Conservation (phyloP, 2,888 invertebrate genomes). For the Macaria notata region DNA sequence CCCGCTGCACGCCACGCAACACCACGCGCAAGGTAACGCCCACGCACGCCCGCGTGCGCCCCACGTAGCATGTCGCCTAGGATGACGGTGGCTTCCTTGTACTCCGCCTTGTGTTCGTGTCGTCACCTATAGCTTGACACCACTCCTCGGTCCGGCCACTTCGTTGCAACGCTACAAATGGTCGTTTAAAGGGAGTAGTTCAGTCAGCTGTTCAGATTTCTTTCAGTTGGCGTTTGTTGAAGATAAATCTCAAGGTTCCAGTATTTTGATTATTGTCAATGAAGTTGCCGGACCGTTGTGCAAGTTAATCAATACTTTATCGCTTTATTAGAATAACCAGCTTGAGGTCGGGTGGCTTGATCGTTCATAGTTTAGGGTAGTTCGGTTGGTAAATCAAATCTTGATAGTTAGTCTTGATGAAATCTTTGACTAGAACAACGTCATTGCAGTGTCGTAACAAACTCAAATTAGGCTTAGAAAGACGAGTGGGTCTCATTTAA, state of each 20-base stretch:
- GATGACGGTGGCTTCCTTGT: conserved; percentile 10
- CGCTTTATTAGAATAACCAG: conserved; percentile 1
- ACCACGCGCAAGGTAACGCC: conserved; percentile 55
- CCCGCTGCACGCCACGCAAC: conserved; percentile 58
- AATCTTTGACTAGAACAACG: too few relatives aligned
- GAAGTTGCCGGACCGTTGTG: conserved; percentile 8
- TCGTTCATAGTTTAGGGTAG: conserved; percentile 6
- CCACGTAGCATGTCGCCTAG: conserved; percentile 9
- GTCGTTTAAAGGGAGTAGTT: conserved; percentile 4
- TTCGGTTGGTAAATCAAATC: conserved; percentile 1
- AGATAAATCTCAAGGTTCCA: too few relatives aligned
- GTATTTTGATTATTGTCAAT: background rate
- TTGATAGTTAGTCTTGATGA: conserved; percentile 2
- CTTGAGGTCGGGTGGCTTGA: conserved; percentile 2
- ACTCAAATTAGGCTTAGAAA: too few relatives aligned
- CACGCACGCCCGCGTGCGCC: background rate
- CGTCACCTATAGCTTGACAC: conserved; percentile 5
- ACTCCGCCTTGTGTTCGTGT: conserved; percentile 2
- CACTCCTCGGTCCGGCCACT: conserved; percentile 7
- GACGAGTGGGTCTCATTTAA: too few relatives aligned
- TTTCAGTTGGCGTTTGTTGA: background rate
- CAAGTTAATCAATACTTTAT: background rate
- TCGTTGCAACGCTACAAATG: conserved; percentile 7
- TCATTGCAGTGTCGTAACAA: too few relatives aligned
- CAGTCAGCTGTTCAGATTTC: background rate